Conservation (phyloP, 2,113 vertebrate species). For the Andinoacara biseriatus region DNA sequence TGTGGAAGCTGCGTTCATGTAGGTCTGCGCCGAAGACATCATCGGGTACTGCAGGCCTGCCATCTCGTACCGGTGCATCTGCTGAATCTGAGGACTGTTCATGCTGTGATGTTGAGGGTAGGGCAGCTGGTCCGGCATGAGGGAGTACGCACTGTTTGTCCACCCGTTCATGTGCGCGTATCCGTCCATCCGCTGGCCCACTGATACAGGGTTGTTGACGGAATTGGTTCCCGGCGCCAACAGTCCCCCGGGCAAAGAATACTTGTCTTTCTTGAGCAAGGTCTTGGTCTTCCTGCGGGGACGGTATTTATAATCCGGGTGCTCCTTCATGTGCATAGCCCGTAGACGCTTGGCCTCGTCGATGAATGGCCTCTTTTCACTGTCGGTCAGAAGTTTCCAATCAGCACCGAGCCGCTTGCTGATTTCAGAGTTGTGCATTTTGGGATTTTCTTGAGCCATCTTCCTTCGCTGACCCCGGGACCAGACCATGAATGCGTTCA, state of each 20-base stretch:
- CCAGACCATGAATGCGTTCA: conserved; percentile 99
- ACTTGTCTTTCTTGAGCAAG: conserved; percentile 98
- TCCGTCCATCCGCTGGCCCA: conserved; percentile 94
- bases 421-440: conserved; percentile 99
- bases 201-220: conserved; percentile 88
- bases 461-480: conserved; percentile 95
- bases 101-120: conserved; percentile 94
- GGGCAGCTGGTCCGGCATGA: conserved; percentile 96
- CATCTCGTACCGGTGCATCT: conserved; percentile 99
- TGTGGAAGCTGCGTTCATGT: conserved; percentile 92
- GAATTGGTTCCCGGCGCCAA: conserved; percentile 85
- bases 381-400: conserved; percentile 97
- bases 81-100: conserved; percentile 93
- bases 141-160: conserved; percentile 96
- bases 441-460: conserved; percentile 98
- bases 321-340: conserved; percentile 99
- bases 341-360: conserved; percentile 97
- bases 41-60: conserved; percentile 96
- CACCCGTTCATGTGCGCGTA: conserved; percentile 97
- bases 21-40: conserved; percentile 95
- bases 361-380: conserved; percentile 97
- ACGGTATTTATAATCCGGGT: conserved; percentile 99
- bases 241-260: conserved; percentile 91
- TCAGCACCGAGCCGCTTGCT: conserved; percentile 96
- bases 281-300: conserved; percentile 99